These are phyloP conservation scores for Drosophila mulleri DNA, from an alignment of 2,888 invertebrate genomes.

Conservation along the genomic window DNA sequence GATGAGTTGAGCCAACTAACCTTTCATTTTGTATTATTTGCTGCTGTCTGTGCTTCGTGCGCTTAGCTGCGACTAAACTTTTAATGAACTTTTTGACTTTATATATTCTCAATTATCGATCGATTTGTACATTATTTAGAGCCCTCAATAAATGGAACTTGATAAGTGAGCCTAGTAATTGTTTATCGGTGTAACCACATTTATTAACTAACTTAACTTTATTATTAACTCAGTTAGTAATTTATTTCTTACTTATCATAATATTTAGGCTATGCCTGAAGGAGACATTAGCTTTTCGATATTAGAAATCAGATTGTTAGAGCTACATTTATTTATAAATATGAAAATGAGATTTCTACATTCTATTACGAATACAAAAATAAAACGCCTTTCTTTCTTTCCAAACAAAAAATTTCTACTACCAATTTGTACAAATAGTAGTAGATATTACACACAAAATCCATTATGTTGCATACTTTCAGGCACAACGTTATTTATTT, in stretches of 20 bases:
- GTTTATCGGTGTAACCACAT: neutral
- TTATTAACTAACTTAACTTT: too few relatives aligned
- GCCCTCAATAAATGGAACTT: slow-evolving; percentile 10
- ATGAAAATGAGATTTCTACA: too few relatives aligned
- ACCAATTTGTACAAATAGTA: neutral
- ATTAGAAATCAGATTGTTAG: too few relatives aligned
- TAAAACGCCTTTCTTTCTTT: neutral
- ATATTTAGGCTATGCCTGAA: too few relatives aligned
- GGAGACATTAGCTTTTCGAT: too few relatives aligned
- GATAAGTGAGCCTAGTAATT: neutral
- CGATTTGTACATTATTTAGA: neutral
- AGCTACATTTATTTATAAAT: too few relatives aligned
- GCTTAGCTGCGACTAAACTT: neutral
- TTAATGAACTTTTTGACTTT: neutral
- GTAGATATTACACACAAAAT: neutral
- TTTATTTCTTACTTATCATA: neutral
- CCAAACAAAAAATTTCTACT: neutral
- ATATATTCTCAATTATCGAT: slow-evolving; percentile 4
- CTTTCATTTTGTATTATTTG: slow-evolving; percentile 13
- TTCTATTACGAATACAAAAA: too few relatives aligned
- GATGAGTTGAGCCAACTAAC: neutral
- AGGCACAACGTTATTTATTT: neutral
- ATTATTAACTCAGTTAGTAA: too few relatives aligned
- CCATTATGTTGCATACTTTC: slow-evolving; percentile 11
- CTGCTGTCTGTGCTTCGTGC: neutral